Base-by-base conservation (phyloP, 2,797 vertebrate species). In the Sphaeramia orbicularis region DNA sequence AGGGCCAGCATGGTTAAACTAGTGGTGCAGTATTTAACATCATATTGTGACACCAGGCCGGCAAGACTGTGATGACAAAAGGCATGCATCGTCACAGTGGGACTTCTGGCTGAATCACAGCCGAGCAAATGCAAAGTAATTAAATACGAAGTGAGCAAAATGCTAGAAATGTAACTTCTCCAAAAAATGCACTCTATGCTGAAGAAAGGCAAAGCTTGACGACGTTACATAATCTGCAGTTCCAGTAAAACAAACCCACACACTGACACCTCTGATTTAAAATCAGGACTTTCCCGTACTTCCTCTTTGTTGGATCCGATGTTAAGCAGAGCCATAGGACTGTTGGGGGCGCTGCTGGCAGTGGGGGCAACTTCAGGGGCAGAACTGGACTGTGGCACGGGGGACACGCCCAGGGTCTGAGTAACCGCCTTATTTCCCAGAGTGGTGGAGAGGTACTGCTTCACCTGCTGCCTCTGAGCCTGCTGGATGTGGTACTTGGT, bases 401-500 rank as follows among this genome's bases (percentile, higher is more conserved):
- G 86, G 14, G 95, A 89, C 38, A 91, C 80, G 0, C 92, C 91
- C 32, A 96, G 83, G 1, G 93, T 94, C 80, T 96, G 95, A 56
- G 92, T 92, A 12, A 95, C 91, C 3, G 93, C 90, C 55, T 95
- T 95, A 80, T 91, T 94, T 14, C 96, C 95, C 76, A 96, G 89
- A 7, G 96, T 95, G 73, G 96, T 96, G 27, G 96, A 96, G 44
- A 98, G 94, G 80, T 96, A 97, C 86, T 96, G 95, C 73, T 96
- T 97, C 55, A 98, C 95, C 83, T 98, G 96, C 61, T 98, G 96
- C 58, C 95, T 92, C 91, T 96, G 96, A 0, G 96, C 94, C 86
- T 97, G 95, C 83, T 96, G 96, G 74, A 97, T 95, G 89, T 98
- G 96, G 87, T 97, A 98, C 80, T 94, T 96, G 1, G 96, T 98